A percentile compares a stretch with the other conserved stretches of the same genome.
Conservation (phyloP, 2,888 invertebrate species). For the Eupithecia abbreviata region DNA sequence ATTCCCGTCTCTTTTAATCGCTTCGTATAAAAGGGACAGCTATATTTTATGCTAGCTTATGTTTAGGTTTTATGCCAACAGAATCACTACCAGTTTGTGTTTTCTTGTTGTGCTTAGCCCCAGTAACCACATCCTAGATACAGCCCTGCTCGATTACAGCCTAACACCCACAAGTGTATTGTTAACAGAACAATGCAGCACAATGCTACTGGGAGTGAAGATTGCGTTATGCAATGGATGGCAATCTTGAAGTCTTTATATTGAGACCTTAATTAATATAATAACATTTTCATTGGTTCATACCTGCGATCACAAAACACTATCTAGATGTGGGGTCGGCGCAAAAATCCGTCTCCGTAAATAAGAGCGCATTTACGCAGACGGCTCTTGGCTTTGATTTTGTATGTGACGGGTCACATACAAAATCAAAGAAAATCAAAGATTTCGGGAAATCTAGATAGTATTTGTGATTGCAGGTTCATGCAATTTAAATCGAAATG, state of each 20-base stretch:
- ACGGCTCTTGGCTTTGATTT: no score
- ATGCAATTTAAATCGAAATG: no score
- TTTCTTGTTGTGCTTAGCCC: background rate
- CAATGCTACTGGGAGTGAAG: constrained; percentile 30
- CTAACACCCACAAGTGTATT: constrained; percentile 34
- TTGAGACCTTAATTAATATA: no score
- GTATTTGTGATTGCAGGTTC: no score
- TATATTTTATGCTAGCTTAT: background rate
- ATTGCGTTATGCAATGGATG: constrained; percentile 19
- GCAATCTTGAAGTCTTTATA: background rate
- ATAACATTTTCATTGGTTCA: no score
- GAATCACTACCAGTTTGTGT: background rate
- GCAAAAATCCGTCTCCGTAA: no score
- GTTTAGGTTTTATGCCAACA: background rate
- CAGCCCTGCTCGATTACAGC: constrained; percentile 20
- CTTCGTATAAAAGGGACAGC: background rate
- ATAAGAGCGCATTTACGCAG: no score
- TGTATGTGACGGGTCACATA: no score
- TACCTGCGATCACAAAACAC: no score
- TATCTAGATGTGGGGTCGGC: no score
- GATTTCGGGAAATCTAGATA: no score
- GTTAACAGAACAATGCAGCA: constrained; percentile 21
- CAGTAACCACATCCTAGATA: background rate
- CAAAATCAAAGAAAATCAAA: no score
- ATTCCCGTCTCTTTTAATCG: background rate